Base-by-base conservation (phyloP, 2,113 vertebrate genomes). In the Lutjanus erythropterus region DNA sequence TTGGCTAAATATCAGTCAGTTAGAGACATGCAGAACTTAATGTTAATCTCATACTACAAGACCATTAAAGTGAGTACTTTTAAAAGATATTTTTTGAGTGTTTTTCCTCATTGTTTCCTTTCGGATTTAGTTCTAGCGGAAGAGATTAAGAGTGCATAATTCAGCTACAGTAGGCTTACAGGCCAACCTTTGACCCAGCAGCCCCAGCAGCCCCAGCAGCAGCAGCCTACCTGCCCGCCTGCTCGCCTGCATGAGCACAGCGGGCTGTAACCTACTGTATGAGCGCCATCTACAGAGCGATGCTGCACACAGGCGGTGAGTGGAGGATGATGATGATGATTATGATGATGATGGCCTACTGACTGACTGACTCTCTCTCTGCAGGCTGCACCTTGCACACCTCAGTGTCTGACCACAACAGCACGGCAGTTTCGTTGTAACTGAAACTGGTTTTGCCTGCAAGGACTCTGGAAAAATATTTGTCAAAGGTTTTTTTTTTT, bases 221-320 rank as follows among this genome's bases (percentile, higher is more conserved):
- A 31, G 2, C 73, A 64, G 66, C 77, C 75, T 60, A 60, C 77
- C 71, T 53, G 55, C 53, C 71, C 71, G 18, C 65, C 64, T 18
- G 46, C 46, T 65, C 39, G 77, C 33, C 55, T 62, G 73, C 35
- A 21, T 16, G 50, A 49, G 50, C 73, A 21, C 52, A 77, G 84
- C 55, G 68, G 87, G 64, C 75, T 79, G 80, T 72, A 90, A 88
- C 53, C 90, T 83, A 82, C 86, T 93, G 92, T 92, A 61, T 90
- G 90, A 96, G 97, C 96, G 96, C 97, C 97, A 97, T 96, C 97
- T 98, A 96, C 96, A 97, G 96, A 90, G 78, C 81, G 66, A 37
- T 61, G 58, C 75, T 33, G 83, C 75, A 46, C 71, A 93, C 87
- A 88, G 84, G 77, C 85, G 41, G 50, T 42, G 78, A 70, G 73